A percentile compares a stretch with the other conserved stretches of the same genome.
These are phyloP conservation scores for Cyprinodon brontotheroides DNA, from an alignment of 2,113 vertebrate genomes.

Conservation along the genomic window DNA sequence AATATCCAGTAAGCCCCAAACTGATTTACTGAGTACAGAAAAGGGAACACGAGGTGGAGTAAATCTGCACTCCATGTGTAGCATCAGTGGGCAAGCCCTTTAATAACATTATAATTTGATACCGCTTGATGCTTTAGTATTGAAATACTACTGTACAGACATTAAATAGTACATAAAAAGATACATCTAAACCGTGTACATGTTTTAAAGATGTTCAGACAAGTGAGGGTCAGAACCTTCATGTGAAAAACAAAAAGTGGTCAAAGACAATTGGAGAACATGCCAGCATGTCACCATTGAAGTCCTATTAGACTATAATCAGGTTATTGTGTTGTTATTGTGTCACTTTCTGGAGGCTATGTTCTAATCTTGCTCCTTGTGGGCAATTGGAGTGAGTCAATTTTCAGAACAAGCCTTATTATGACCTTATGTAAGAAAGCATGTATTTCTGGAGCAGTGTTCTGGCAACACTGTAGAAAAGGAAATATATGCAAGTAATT, in stretches of 20 bases:
- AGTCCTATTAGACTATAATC: constrained; percentile 34
- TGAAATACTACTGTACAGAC: neutral
- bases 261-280: constrained; percentile 11
- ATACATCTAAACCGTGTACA: too few species aligned
- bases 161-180: too few species aligned
- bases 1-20: constrained; percentile 19
- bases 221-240: neutral
- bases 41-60: neutral
- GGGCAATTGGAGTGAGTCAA: constrained; percentile 43
- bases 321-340: constrained; percentile 38
- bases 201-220: accelerated
- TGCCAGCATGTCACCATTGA: constrained; percentile 38
- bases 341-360: constrained; percentile 51
- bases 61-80: constrained; percentile 2
- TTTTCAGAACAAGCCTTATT: constrained; percentile 11
- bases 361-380: constrained; percentile 34
- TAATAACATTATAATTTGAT: neutral
- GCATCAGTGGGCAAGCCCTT: neutral
- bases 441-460: neutral
- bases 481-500: too few species aligned
- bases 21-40: constrained; percentile 12
- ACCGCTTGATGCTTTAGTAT: neutral
- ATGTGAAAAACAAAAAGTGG: constrained; percentile 28
- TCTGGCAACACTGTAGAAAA: too few species aligned
- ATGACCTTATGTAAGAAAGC: constrained; percentile 7